Base-by-base conservation (phyloP, 2,113 vertebrate species). In the Coturnix japonica region DNA sequence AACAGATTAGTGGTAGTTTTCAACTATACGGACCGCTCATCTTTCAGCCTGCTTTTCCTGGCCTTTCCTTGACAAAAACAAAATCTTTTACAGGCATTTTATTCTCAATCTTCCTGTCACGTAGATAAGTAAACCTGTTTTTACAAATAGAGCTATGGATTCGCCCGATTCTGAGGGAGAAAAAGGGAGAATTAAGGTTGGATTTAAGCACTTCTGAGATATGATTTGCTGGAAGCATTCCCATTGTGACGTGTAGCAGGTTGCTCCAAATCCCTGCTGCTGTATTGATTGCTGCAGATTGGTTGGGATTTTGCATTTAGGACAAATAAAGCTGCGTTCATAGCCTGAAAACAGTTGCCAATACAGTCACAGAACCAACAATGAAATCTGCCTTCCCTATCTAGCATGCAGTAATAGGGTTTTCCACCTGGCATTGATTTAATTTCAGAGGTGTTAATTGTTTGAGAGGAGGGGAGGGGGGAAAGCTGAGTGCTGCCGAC, bases 191-290 rank as follows among this genome's bases (percentile, higher is more conserved):
- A 31, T 57, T 37, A 77, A n/a, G 44, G 17, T 23, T 67, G 47
- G 9, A 9, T 47, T 51, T 76, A 71, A n/a, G 37, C 63, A 43
- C 3, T 47, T 54, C 17, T 80, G 46, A 51, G 46, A 44, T 53
- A 30, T 0, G 0, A 18, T 43, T 65, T 77, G 47, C 63, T n/a
- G 9, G 46, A 39, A 53, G 39, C 0, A 33, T 81, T 85, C 43
- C 20, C 20, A 13, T 6, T 64, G 33, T 44, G n/a, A 33, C 5
- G 5, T 14, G 4, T 2, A 54, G 17, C 0, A 2, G 14, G 8
- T 23, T 43, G 25, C 57, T 61, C 60, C 28, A n/a, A 9, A 37
- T 18, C 51, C 49, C 79, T 6, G 30, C 16, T 13, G 41, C 15
- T 44, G 30, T 18, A 20, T 4, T 1, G 26, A 2, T 4, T 25